Evolutionary conservation across 2,797 vertebrate species (phyloP).

Genomic region (Limosa lapponica): DNA sequence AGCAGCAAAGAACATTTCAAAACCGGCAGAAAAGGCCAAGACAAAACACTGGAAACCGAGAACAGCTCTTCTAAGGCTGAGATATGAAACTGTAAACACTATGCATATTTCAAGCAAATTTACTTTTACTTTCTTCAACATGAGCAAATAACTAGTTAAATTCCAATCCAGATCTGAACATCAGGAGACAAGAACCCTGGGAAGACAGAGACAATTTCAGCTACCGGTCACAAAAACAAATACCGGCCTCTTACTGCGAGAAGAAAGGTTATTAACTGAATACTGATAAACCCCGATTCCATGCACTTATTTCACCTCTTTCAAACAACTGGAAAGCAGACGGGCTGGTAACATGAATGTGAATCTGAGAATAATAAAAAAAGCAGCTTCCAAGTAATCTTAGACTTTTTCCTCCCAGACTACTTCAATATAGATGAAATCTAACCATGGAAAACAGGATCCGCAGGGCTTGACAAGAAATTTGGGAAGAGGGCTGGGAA

Average conservation of each 20-base stretch:
- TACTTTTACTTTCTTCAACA: background rate
- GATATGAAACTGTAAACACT: background rate
- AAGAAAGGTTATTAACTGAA: background rate
- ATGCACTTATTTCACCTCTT: background rate
- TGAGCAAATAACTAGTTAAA: background rate
- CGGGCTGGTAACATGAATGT: background rate
- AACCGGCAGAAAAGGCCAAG: background rate
- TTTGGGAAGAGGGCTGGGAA: background rate
- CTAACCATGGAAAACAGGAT: background rate
- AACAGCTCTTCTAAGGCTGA: background rate
- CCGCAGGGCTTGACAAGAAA: background rate
- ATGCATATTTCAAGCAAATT: background rate
- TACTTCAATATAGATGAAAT: background rate
- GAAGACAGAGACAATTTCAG: background rate
- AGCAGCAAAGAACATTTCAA: background rate
- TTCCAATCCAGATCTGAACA: background rate
- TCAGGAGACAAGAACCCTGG: background rate
- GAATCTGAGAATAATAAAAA: background rate
- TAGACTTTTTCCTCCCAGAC: background rate
- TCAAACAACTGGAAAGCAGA: background rate
- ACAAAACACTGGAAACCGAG: background rate
- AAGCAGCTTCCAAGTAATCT: background rate
- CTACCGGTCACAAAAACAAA: background rate
- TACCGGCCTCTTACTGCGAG: background rate
- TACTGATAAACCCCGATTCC: fast-evolving